Percentiles rank a stretch among this genome's conserved stretches.
These are phyloP conservation scores for Acanthisitta chloris DNA, from an alignment of 2,113 vertebrate genomes.

Conservation along the genomic window DNA sequence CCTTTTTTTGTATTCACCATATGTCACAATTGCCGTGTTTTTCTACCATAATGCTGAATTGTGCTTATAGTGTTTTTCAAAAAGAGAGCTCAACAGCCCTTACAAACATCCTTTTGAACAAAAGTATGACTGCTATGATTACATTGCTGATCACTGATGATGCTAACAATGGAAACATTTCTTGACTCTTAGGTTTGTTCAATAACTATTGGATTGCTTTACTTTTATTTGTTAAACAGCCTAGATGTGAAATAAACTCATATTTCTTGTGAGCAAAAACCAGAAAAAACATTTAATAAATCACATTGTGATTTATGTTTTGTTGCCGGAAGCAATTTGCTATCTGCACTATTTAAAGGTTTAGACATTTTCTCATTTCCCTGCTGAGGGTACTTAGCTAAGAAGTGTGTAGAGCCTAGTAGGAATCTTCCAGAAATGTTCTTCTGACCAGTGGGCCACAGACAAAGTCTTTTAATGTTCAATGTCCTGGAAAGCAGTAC, in stretches of 20 bases:
- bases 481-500: neutral
- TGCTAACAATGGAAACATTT: neutral
- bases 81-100: neutral
- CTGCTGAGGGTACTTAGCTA: neutral
- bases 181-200: neutral
- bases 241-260: neutral
- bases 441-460: neutral
- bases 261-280: neutral
- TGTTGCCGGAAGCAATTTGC: neutral
- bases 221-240: neutral
- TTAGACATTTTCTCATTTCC: neutral
- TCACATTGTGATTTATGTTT: neutral
- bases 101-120: neutral
- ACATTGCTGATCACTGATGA: neutral
- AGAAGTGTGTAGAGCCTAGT: neutral
- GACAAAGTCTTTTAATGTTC: neutral
- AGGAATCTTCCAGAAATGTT: neutral
- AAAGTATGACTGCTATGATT: neutral
- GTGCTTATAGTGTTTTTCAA: neutral
- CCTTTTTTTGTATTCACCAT: neutral
- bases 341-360: neutral
- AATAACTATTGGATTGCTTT: neutral
- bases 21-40: neutral
- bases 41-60: neutral
- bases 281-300: neutral